These are phyloP conservation scores for Stenotaenia linearis DNA, from an alignment of 2,888 invertebrate species.

Conservation along the genomic window DNA sequence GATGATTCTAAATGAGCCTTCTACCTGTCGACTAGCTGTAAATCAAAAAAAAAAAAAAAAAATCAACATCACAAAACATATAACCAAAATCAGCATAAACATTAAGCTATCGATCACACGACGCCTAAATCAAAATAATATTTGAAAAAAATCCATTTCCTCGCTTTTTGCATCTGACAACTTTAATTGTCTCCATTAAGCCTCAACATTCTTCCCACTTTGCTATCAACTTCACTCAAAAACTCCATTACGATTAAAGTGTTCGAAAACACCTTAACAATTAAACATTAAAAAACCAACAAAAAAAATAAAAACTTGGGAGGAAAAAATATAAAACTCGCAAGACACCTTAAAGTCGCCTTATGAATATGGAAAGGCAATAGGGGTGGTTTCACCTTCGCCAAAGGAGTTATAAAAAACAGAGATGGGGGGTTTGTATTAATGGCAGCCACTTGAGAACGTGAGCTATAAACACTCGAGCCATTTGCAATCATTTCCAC, in stretches of 20 bases:
- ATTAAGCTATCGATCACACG: not conserved
- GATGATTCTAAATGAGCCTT: constrained; percentile 41
- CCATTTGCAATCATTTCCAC: constrained; percentile 10
- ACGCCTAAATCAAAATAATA: not conserved
- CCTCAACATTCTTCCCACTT: constrained; percentile 15
- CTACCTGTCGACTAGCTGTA: constrained; percentile 36
- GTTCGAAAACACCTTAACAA: not conserved
- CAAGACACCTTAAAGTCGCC: not conserved
- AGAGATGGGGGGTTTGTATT: not conserved
- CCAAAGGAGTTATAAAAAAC: not conserved
- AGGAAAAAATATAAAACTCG: not conserved
- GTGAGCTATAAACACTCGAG: not conserved
- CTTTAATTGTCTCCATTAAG: constrained; percentile 19
- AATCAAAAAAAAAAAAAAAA: constrained; percentile 22
- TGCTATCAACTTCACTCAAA: constrained; percentile 19
- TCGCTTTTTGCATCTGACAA: not conserved
- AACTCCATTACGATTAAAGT: constrained; percentile 13
- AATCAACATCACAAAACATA: not conserved
- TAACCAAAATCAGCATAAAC: not conserved
- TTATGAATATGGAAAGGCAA: not conserved
- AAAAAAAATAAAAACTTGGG: not conserved
- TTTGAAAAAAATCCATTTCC: not conserved
- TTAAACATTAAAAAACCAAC: not conserved
- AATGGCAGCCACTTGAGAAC: constrained; percentile 7
- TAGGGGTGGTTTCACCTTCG: not conserved